Evolutionary conservation across 2,113 vertebrate genomes (phyloP).

Genomic region (Periophthalmus modestus): DNA sequence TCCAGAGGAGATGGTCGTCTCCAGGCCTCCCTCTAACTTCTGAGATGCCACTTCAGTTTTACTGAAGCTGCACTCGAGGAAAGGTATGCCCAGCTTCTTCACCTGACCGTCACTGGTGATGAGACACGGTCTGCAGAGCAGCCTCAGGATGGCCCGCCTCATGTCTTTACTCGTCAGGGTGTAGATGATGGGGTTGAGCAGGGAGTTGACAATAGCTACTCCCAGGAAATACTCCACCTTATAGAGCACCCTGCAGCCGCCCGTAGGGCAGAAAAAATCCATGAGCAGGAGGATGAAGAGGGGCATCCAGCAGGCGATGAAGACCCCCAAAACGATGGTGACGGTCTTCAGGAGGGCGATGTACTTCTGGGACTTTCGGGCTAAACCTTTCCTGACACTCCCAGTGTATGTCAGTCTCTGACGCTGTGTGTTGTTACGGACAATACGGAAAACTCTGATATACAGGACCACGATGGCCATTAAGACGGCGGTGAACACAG

Average conservation of each 20-base stretch:
- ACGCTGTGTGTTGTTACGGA: conserved; percentile 79
- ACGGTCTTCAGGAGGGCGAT: conserved; percentile 86
- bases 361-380: conserved; percentile 77
- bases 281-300: conserved; percentile 86
- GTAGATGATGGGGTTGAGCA: conserved; percentile 91
- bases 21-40: conserved; percentile 70
- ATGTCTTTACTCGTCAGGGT: conserved; percentile 89
- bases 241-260: conserved; percentile 74
- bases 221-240: conserved; percentile 88
- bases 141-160: conserved; percentile 81
- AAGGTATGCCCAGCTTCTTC: conserved; percentile 75
- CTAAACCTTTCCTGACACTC: conserved; percentile 55
- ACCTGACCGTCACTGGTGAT: conserved; percentile 67
- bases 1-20: conserved; percentile 79
- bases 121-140: conserved; percentile 79
- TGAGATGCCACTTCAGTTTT: conserved; percentile 78
- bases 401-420: conserved; percentile 57
- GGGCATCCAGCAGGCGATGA: conserved; percentile 87
- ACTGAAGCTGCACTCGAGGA: conserved; percentile 83
- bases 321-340: conserved; percentile 85
- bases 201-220: conserved; percentile 88
- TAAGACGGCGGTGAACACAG: conserved; percentile 80
- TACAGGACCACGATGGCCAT: conserved; percentile 85
- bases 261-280: conserved; percentile 81
- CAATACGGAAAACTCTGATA: conserved; percentile 84